A percentile compares a stretch with the other conserved stretches of the same genome.
Evolutionary conservation across 1,140 invertebrate species (phyloP).

Genomic region (Pseudomyrmex concolor): DNA sequence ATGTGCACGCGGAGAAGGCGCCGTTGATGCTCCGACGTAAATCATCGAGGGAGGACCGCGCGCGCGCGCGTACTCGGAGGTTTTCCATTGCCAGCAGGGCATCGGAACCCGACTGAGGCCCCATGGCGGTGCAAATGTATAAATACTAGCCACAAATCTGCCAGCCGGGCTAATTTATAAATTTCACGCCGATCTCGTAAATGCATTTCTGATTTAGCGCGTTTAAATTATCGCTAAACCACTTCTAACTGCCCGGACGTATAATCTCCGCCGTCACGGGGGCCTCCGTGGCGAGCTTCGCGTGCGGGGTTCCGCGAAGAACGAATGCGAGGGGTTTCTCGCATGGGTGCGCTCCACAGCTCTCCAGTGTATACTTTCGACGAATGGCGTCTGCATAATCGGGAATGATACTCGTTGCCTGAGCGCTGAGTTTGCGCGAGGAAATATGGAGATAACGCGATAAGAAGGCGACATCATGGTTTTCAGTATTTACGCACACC

Average conservation of each 20-base stretch:
- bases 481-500: constrained; percentile 52
- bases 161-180: constrained; percentile 81
- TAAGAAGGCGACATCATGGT: constrained; percentile 35
- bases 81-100: constrained; percentile 75
- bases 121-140: constrained; percentile 76
- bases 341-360: background rate
- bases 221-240: constrained; percentile 81
- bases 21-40: constrained; percentile 74
- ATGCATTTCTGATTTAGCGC: constrained; percentile 82
- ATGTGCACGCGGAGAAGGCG: constrained; percentile 6
- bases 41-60: constrained; percentile 67
- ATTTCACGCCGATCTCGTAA: constrained; percentile 81
- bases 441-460: constrained; percentile 60
- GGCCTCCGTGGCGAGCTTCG: constrained; percentile 22
- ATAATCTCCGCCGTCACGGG: constrained; percentile 67
- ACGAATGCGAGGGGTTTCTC: background rate
- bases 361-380: constrained; percentile 29
- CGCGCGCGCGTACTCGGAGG: constrained; percentile 50
- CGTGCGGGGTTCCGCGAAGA: background rate
- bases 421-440: constrained; percentile 10
- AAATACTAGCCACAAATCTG: constrained; percentile 81
- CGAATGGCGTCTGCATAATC: constrained; percentile 66
- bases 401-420: constrained; percentile 57
- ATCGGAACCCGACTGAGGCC: constrained; percentile 67
- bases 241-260: constrained; percentile 77